Evolutionary conservation across 2,888 invertebrate genomes (phyloP), one percentile per base, ranked within the genome.

Genomic region (Hyppa rectilinea): DNA sequence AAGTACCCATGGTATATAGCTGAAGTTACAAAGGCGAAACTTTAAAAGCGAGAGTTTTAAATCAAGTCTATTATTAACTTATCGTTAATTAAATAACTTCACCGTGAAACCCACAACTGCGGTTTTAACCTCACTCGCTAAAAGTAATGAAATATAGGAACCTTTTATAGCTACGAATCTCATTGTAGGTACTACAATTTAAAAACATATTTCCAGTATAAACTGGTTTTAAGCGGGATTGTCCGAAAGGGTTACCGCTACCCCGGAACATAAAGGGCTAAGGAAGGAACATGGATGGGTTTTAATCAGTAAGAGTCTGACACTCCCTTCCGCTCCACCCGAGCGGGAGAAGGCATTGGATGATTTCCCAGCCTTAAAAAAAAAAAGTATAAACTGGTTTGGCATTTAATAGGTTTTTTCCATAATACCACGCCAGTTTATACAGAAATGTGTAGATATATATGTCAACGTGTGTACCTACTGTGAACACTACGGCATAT

Each of bases 91-190:
- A 50, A 55, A 47, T 31, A 52, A 52, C 40, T 34, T 4, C 4
- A 67, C 6, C 53, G 4, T 31, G 9, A 53, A n/a, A 43, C 34
- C 17, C 17, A 43, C 26, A 45, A 26, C 23, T 55, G 67, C 38
- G 45, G 68, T 66, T 66, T 38, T 2, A 34, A 26, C 29, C 34
- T 14, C 36, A n/a, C 4, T 36, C n/a, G 14, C 68, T 69, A 20
- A 47, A 31, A 31, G 10, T 52, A 29, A 9, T 23, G 23, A n/a
- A n/a, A 0, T 23, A 23, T 23, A 14, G 14, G 14, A 14, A n/a
- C n/a, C n/a, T 7, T 31, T 34, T 34, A 50, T 34, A 36, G 34
- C 55, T 55, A 23, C 23, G 4, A 36, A 55, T 23, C 17, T n/a
- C n/a, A n/a, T n/a, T n/a, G n/a, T n/a, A n/a, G n/a, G n/a, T n/a